phyloP scores from a whole-genome alignment of 1,140 invertebrate species.

The Orchesella cincta region DNA sequence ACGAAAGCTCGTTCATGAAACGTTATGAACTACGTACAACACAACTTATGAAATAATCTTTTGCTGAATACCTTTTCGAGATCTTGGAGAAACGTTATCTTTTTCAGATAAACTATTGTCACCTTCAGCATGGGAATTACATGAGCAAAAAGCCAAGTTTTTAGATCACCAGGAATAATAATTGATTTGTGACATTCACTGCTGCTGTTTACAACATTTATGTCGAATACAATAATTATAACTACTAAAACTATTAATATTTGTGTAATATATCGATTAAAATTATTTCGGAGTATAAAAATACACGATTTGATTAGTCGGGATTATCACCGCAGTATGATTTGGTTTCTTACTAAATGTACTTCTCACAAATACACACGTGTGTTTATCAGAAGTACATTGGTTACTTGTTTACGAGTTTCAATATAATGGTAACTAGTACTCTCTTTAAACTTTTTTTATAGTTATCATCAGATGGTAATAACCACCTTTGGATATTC shows the following conservation, averaged over 20 bases:
- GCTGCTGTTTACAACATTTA: neutral
- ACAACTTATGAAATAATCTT: neutral
- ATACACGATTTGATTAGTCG: neutral
- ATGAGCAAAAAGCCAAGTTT: neutral
- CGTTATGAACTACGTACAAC: neutral
- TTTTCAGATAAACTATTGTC: neutral
- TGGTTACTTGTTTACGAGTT: no score
- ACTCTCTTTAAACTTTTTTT: no score
- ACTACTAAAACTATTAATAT: no score
- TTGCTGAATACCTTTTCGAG: neutral
- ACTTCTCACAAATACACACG: neutral
- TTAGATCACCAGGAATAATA: neutral
- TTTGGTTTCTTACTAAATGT: neutral
- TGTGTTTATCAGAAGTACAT: no score
- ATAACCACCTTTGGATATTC: no score
- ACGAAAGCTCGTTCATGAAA: conserved; percentile 5
- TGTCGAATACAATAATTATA: neutral
- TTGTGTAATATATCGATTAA: no score
- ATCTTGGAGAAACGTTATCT: neutral
- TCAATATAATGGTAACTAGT: no score
- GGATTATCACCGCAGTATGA: conserved; percentile 19
- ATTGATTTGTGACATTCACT: neutral
- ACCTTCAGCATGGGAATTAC: neutral
- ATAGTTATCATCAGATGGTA: no score
- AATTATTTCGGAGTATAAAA: conserved; percentile 19